Conservation (phyloP, 2,888 invertebrate species). For the Eretmocerus hayati region DNA sequence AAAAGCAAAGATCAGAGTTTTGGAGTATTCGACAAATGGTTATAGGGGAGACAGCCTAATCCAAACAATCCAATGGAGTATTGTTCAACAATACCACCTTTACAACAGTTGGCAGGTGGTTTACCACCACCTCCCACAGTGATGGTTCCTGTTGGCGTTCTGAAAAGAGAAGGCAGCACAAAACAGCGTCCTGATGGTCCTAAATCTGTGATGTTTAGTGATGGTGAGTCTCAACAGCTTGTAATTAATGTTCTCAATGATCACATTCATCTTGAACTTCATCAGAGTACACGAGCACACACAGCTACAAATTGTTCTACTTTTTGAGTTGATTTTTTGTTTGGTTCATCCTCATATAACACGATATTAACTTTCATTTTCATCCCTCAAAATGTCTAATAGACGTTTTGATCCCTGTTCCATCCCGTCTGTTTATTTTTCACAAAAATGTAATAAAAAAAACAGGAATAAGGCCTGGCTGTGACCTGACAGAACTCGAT, state of each 20-base stretch:
- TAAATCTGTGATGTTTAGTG: slow-evolving; percentile 79
- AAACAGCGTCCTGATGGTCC: slow-evolving; percentile 51
- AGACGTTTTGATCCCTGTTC: slow-evolving; percentile 18
- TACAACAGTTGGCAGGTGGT: slow-evolving; percentile 60
- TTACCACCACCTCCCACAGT: slow-evolving; percentile 59
- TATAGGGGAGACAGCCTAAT: slow-evolving; percentile 58
- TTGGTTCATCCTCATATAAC: slow-evolving; percentile 18
- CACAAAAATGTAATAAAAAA: slow-evolving; percentile 42
- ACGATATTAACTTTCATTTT: slow-evolving; percentile 22
- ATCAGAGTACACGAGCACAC: slow-evolving; percentile 6
- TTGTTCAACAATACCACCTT: slow-evolving; percentile 74
- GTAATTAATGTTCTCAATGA: neutral
- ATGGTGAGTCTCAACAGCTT: slow-evolving; percentile 52
- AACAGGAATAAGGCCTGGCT: slow-evolving; percentile 69
- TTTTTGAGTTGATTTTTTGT: slow-evolving; percentile 19
- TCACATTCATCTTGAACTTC: neutral
- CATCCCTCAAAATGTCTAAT: slow-evolving; percentile 18
- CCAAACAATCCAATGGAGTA: slow-evolving; percentile 85
- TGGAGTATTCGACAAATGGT: slow-evolving; percentile 47
- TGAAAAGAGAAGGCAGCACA: slow-evolving; percentile 61
- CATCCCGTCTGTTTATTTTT: slow-evolving; percentile 41
- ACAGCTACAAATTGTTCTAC: slow-evolving; percentile 13
- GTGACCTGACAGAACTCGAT: slow-evolving; percentile 75
- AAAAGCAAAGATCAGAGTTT: slow-evolving; percentile 26
- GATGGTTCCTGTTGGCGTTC: slow-evolving; percentile 79